These are phyloP conservation scores for Amphipoea oculea DNA, from an alignment of 2,888 invertebrate species.

Conservation along the genomic window DNA sequence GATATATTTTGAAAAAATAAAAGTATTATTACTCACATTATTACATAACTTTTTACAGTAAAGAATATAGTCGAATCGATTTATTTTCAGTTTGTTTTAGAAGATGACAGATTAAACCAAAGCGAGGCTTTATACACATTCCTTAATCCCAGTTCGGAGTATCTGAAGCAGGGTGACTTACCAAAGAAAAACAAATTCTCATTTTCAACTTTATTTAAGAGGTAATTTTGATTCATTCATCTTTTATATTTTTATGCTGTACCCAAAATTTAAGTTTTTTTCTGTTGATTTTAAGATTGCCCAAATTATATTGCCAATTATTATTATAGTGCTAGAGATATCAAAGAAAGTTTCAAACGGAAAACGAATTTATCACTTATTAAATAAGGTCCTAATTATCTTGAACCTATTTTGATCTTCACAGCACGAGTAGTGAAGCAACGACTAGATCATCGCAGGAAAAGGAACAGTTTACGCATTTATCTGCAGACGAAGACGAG, in stretches of 20 bases:
- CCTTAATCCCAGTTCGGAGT: slow-evolving; percentile 97
- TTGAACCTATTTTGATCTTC: slow-evolving; percentile 41
- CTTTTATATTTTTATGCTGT: neutral
- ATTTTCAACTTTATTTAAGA: slow-evolving; percentile 96
- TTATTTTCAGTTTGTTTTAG: slow-evolving; percentile 94
- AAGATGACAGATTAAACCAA: slow-evolving; percentile 96
- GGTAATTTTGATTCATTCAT: slow-evolving; percentile 84
- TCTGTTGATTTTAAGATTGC: too few species aligned
- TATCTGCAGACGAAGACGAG: slow-evolving; percentile 95
- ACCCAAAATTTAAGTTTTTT: too few species aligned
- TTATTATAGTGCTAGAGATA: neutral
- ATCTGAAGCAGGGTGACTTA: slow-evolving; percentile 94
- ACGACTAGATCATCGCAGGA: slow-evolving; percentile 85
- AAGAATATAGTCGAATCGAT: slow-evolving; percentile 44
- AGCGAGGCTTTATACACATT: slow-evolving; percentile 97
- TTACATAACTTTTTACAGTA: neutral
- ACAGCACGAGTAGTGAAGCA: slow-evolving; percentile 90
- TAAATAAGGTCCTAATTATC: neutral
- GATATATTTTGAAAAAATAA: neutral
- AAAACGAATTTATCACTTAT: neutral
- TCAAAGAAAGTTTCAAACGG: neutral
- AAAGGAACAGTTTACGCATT: slow-evolving; percentile 91
- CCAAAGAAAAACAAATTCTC: slow-evolving; percentile 97
- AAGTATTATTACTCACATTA: neutral
- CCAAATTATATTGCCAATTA: neutral